Conservation (phyloP, 2,888 invertebrate genomes). For the Crepidodera aurea region DNA sequence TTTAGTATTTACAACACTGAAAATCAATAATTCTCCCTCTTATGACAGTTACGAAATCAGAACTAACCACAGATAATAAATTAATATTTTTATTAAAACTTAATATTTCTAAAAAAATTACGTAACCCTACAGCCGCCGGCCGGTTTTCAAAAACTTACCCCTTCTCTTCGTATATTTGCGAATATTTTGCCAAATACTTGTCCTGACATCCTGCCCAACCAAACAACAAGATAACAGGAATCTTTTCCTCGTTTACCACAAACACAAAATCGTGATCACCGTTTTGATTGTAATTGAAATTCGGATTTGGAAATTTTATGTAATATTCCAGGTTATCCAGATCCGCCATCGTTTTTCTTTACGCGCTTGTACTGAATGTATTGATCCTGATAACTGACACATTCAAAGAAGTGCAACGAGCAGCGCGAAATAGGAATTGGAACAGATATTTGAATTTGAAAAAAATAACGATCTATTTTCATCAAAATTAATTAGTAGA, state of each 20-base stretch:
- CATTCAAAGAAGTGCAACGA: neutral
- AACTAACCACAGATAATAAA: neutral
- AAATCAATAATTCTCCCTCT: neutral
- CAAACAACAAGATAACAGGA: conserved; percentile 76
- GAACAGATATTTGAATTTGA: too few species aligned
- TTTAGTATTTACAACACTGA: too few species aligned
- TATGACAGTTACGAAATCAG: neutral
- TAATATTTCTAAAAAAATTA: neutral
- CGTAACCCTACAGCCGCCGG: conserved; percentile 2
- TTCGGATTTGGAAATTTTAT: conserved; percentile 69
- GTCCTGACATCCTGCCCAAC: conserved; percentile 84
- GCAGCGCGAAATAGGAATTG: neutral
- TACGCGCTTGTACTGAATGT: neutral
- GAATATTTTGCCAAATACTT: conserved; percentile 81
- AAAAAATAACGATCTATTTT: too few species aligned
- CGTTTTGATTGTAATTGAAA: conserved; percentile 57
- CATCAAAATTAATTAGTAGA: too few species aligned
- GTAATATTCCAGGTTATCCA: conserved; percentile 69
- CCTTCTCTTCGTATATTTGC: conserved; percentile 77
- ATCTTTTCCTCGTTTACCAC: conserved; percentile 69
- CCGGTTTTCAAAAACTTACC: conserved; percentile 63
- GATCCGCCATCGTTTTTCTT: conserved; percentile 52
- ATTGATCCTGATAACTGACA: neutral
- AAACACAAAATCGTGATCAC: conserved; percentile 62
- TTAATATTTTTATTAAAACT: neutral